Base-by-base conservation (phyloP, 2,888 invertebrate genomes). In the Sussaba pulchella region DNA sequence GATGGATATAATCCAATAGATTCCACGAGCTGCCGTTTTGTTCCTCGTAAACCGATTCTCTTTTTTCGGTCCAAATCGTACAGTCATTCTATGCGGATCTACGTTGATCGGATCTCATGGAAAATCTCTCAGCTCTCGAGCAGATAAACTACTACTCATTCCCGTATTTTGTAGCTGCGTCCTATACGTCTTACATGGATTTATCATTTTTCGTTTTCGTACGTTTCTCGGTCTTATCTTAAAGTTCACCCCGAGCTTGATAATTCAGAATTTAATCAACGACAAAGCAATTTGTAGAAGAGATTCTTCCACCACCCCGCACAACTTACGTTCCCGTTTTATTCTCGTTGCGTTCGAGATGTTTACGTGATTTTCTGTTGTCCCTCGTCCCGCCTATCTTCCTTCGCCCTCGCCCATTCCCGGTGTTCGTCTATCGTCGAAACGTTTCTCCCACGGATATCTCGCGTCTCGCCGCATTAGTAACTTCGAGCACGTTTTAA, bases 201-300 rank as follows among this genome's bases (percentile, higher is more conserved):
- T 19, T 52, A 52, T 72, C 45, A 24, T 26, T 24, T 17, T 24
- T 2, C n/a, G 2, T 50, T 52, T 45, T 39, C 26, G 45, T 39
- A 26, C 61, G 59, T 47, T 4, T 50, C 14, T 50, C 39, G 24
- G 24, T 14, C 39, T 61, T 14, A 31, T 76, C 61, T 26, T 12
- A 26, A 77, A 71, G 61, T 66, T 54, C 66, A 41, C 54, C 59
- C 36, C 47, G 47, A 24, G 12, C 64, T 77, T 82, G 85, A 87
- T 87, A 85, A 84, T 83, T 85, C 43, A 78, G 77, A 86, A 88
- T 87, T 86, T 86, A 86, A 87, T 86, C 83, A 88, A 83, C 83
- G 84, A 82, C 83, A 66, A 82, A 82, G 78, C 83, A 82, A 84
- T 86, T 85, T 81, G 75, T 76, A 79, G 82, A 75, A 83, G 85